Base-by-base conservation (phyloP, 2,888 invertebrate genomes). In the Agrotis exclamationis region DNA sequence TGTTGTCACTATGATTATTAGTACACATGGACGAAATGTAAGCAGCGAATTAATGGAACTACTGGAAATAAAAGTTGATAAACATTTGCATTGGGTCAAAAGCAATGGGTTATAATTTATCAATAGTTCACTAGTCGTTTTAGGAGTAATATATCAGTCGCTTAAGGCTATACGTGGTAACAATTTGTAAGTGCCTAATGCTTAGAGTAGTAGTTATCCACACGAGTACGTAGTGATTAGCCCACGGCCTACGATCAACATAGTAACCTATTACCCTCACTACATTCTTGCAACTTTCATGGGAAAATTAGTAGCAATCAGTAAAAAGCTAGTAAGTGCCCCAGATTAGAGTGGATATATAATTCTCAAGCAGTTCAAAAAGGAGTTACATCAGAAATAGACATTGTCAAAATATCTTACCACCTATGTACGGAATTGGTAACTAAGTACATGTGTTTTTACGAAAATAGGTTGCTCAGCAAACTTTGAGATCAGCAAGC, bases 1-100 rank as follows among this genome's bases (percentile, higher is more conserved):
- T 85, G 78, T 85, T 85, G 68, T 54, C 50, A 78, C 51, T 67
- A 71, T 63, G 67, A 28, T 56, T 54, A 48, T 62, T 78, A 68
- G 70, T 67, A 39, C 64, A 70, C 58, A 60, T 69, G 54, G 70
- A 69, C 59, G 20, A 53, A 58, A 59, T 67, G 57, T 57, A 56
- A 45, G 57, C 77, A 59, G 56, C 24, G 24, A 63, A 33, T 45
- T 50, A 28, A 62, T 53, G 39, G 33, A 64, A 63, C 45, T 24
- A 39, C 39, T 57, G 53, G 48, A 59, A 79, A 71, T 58, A 62
- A 63, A 22, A 63, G 64, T 76, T 79, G 70, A 63, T 74, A 83
- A 83, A 85, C 57, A 45, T 45, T 70, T 53, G 69, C 57, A 62
- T 11, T 65, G 45, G 33, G 48, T 60, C 59, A 71, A 64, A 59